A percentile compares a stretch with the other conserved stretches of the same genome.
Evolutionary conservation across 1,140 invertebrate species (phyloP).

Genomic region (Arctopsyche grandis): DNA sequence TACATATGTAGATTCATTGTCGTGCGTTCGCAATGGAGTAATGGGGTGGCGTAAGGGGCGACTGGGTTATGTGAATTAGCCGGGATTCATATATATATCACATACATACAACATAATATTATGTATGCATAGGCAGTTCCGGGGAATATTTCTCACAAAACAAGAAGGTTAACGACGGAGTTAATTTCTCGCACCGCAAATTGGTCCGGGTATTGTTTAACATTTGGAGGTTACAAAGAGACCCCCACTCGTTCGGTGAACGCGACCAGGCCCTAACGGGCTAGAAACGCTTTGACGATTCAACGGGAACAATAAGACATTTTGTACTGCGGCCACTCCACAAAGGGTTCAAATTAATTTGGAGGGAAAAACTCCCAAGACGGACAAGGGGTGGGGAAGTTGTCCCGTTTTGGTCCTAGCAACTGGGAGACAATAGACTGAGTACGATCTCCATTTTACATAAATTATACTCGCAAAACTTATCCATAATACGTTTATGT

Average conservation of each 20-base stretch:
- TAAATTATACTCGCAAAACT: too few relatives aligned
- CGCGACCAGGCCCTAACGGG: background rate
- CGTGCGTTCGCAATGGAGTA: background rate
- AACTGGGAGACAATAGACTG: background rate
- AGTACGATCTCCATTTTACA: background rate
- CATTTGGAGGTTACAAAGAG: constrained; percentile 26
- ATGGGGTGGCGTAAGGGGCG: background rate
- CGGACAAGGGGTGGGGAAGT: background rate
- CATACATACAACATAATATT: too few relatives aligned
- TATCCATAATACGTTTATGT: too few relatives aligned
- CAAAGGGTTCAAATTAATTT: constrained; percentile 7
- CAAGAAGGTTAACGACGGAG: constrained; percentile 45
- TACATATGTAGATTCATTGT: background rate
- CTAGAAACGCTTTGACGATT: constrained; percentile 14
- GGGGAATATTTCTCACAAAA: constrained; percentile 43
- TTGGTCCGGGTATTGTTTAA: constrained; percentile 41
- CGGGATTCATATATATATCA: constrained; percentile 27
- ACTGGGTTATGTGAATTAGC: background rate
- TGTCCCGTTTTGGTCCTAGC: too few relatives aligned
- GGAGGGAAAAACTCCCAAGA: background rate
- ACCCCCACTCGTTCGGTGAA: background rate
- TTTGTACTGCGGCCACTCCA: constrained; percentile 2
- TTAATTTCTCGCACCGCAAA: constrained; percentile 43
- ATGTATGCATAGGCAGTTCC: background rate
- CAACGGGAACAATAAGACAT: constrained; percentile 19